These are phyloP conservation scores for Celastrina argiolus DNA, from an alignment of 2,888 invertebrate species.

Conservation along the genomic window DNA sequence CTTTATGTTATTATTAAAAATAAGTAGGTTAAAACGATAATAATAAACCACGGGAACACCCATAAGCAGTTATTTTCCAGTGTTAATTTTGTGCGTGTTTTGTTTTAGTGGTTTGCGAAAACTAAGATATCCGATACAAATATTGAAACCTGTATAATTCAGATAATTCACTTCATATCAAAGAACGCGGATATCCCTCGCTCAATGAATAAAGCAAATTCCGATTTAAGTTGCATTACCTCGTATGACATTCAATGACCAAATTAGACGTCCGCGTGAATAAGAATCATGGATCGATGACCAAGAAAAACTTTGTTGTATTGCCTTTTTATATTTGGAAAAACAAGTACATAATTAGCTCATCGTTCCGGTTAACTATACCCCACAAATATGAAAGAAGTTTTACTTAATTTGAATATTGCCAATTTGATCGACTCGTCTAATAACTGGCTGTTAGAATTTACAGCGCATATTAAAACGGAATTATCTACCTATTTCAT, in stretches of 20 bases:
- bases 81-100: too few species aligned
- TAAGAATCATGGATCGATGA: conserved; percentile 44
- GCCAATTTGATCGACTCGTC: background rate
- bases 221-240: conserved; percentile 47
- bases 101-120: too few species aligned
- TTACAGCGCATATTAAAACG: too few species aligned
- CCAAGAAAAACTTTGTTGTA: conserved; percentile 48
- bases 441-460: background rate
- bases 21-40: background rate
- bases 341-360: conserved; percentile 46
- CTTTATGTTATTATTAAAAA: background rate
- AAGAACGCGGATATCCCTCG: conserved; percentile 43
- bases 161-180: background rate
- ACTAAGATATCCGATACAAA: background rate
- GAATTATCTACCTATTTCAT: background rate
- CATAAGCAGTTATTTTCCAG: too few species aligned
- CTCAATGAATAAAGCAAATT: conserved; percentile 42
- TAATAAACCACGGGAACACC: too few species aligned
- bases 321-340: conserved; percentile 50
- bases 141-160: background rate
- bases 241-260: conserved; percentile 48
- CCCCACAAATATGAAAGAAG: conserved; percentile 21
- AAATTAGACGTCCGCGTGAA: conserved; percentile 52
- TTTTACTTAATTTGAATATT: background rate
- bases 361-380: conserved; percentile 40